Evolutionary conservation across 2,113 vertebrate species (phyloP).

Genomic region (Eublepharis macularius): DNA sequence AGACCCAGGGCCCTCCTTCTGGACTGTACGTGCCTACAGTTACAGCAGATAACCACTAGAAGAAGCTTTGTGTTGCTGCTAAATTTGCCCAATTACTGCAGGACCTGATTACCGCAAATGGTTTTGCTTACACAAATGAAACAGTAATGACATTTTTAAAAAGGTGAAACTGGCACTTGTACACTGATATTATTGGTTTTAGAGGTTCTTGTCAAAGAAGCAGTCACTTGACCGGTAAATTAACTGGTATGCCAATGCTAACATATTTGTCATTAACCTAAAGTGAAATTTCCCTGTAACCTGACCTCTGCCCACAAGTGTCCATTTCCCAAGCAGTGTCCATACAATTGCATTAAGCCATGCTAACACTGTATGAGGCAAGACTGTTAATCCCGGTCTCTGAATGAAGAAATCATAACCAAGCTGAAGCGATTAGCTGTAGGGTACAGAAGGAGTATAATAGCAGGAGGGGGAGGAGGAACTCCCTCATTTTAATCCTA

Average conservation of each 20-base stretch:
- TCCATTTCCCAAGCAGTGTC: neutral
- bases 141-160: too few species aligned
- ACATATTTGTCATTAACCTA: neutral
- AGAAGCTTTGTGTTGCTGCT: too few species aligned
- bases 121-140: too few species aligned
- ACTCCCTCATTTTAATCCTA: neutral
- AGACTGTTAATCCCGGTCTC: neutral
- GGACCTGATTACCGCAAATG: too few species aligned
- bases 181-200: too few species aligned
- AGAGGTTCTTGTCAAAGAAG: too few species aligned
- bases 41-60: too few species aligned
- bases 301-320: neutral
- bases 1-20: too few species aligned
- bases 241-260: neutral
- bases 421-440: neutral
- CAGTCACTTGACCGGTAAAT: too few species aligned
- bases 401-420: neutral
- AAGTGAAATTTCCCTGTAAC: neutral
- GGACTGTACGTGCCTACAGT: too few species aligned
- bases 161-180: too few species aligned
- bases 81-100: too few species aligned
- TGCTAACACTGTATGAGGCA: fast-evolving
- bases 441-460: neutral
- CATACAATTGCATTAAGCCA: neutral
- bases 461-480: neutral